Conservation (phyloP, 2,888 invertebrate species). For the Leuctra nigra region DNA sequence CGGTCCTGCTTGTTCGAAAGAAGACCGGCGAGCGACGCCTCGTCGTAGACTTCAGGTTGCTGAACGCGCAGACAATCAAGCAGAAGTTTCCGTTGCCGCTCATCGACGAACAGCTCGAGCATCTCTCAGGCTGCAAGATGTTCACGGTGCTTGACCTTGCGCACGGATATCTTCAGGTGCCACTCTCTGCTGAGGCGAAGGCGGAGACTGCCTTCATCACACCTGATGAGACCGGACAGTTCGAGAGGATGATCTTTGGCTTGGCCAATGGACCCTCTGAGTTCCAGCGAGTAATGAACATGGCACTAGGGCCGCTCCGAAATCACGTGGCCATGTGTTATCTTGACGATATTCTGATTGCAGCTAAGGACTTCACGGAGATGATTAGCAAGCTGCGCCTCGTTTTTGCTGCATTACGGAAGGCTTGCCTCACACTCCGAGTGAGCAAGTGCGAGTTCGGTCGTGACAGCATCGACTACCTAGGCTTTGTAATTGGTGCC, state of each 20-base stretch:
- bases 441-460: conserved; percentile 33
- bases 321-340: conserved; percentile 30
- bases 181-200: conserved; percentile 29
- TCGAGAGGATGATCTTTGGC: conserved; percentile 34
- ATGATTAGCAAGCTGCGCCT: conserved; percentile 30
- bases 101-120: conserved; percentile 29
- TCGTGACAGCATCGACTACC: conserved; percentile 29
- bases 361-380: conserved; percentile 30
- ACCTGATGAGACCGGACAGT: conserved; percentile 34
- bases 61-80: conserved; percentile 30
- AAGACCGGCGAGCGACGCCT: conserved; percentile 29
- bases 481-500: conserved; percentile 33
- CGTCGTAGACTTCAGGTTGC: conserved; percentile 29
- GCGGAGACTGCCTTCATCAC: no score
- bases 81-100: conserved; percentile 32
- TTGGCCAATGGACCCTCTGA: conserved; percentile 34
- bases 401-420: conserved; percentile 29
- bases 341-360: conserved; percentile 31
- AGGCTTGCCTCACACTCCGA: conserved; percentile 33
- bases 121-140: conserved; percentile 20
- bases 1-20: conserved; percentile 34
- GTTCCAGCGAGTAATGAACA: conserved; percentile 34
- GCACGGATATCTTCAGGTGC: conserved; percentile 33
- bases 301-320: conserved; percentile 28
- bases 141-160: conserved; percentile 28